These are phyloP conservation scores for Lagocephalus sceleratus DNA, from an alignment of 2,797 vertebrate genomes.

Conservation along the genomic window DNA sequence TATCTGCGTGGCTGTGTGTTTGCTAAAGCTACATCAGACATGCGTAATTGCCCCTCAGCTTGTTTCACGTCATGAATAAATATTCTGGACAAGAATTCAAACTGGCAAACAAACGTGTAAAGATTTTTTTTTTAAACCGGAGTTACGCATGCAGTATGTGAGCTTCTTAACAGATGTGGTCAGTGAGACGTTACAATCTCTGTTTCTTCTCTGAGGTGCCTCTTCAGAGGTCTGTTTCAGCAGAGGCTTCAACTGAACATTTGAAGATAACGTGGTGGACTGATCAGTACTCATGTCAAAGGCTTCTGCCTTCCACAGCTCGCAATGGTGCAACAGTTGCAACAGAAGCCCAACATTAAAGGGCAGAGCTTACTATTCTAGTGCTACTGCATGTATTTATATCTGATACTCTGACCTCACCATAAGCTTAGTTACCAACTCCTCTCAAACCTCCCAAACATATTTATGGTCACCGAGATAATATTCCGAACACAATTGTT, in stretches of 20 bases:
- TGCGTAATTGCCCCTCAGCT: conserved; percentile 24
- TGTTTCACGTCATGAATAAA: conserved; percentile 24
- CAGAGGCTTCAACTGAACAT: conserved; percentile 37
- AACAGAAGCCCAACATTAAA: conserved; percentile 60
- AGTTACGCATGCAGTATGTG: conserved; percentile 44
- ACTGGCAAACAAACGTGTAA: conserved; percentile 4
- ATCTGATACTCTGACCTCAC: conserved; percentile 54
- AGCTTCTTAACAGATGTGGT: conserved; percentile 54
- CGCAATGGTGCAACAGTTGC: conserved; percentile 31
- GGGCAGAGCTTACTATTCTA: conserved; percentile 66
- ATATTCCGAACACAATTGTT: conserved; percentile 43
- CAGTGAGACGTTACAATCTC: too few relatives aligned
- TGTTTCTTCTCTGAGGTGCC: conserved; percentile 17
- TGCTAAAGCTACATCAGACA: conserved; percentile 48
- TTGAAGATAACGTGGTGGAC: conserved; percentile 38
- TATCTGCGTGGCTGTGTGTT: conserved; percentile 57
- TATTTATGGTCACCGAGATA: conserved; percentile 53
- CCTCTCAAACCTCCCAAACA: conserved; percentile 43
- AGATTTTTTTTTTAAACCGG: conserved; percentile 20
- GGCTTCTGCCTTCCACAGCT: conserved; percentile 22
- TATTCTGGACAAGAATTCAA: conserved; percentile 20
- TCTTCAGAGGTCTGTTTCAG: conserved; percentile 36
- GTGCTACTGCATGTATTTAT: conserved; percentile 62
- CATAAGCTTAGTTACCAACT: conserved; percentile 59
- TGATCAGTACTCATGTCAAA: conserved; percentile 29